Conservation (phyloP, 2,113 vertebrate genomes). For the Lampris megalopsis region DNA sequence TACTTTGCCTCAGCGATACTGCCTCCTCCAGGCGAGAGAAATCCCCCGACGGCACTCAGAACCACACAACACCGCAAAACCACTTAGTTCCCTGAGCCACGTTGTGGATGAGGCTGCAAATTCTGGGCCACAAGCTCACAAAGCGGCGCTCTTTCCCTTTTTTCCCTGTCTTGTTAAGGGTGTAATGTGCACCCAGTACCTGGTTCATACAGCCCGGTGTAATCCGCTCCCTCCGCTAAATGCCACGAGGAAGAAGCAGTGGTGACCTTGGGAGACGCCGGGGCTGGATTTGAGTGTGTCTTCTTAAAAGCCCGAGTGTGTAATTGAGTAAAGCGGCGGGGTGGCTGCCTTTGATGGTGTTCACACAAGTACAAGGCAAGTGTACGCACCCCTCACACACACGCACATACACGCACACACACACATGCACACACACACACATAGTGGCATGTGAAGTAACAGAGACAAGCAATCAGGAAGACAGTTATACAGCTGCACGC, state of each 20-base stretch:
- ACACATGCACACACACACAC: background rate
- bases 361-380: constrained; percentile 30
- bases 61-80: constrained; percentile 54
- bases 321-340: constrained; percentile 67
- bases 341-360: constrained; percentile 65
- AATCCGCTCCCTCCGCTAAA: constrained; percentile 69
- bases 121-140: constrained; percentile 37
- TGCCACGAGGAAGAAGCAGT: constrained; percentile 63
- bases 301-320: constrained; percentile 63
- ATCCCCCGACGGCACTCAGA: constrained; percentile 61
- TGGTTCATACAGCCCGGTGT: constrained; percentile 40
- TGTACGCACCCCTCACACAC: constrained; percentile 7
- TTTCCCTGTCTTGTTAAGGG: constrained; percentile 31
- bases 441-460: no score
- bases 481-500: no score
- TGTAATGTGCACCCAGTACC: constrained; percentile 41
- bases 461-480: no score
- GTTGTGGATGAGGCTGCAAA: constrained; percentile 38
- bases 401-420: constrained; percentile 8
- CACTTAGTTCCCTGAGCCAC: constrained; percentile 63
- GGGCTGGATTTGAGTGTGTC: constrained; percentile 58
- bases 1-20: constrained; percentile 48
- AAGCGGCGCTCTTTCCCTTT: constrained; percentile 6
- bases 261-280: constrained; percentile 64
- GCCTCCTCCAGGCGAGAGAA: constrained; percentile 55